phyloP scores from a whole-genome alignment of 2,113 vertebrate genomes.

The Piaya cayana region DNA sequence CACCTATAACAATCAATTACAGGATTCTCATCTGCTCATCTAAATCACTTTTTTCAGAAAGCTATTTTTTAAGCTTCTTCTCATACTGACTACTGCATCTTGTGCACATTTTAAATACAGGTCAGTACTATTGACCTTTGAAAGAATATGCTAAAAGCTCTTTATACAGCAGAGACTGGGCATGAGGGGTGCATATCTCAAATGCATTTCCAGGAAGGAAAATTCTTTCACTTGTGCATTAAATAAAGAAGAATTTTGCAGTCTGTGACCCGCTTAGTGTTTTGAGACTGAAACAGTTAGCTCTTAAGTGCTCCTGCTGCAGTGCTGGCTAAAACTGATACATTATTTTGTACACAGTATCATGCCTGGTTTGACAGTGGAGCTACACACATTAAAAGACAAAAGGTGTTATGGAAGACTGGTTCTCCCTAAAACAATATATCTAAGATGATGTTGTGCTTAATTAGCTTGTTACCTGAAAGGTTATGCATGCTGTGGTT shows the following conservation, averaged over 20 bases:
- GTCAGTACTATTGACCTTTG: not conserved
- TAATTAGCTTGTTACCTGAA: not conserved
- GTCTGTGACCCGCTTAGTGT: not conserved
- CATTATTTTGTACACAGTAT: not conserved
- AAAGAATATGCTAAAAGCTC: not conserved
- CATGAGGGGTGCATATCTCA: not conserved
- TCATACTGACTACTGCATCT: not conserved
- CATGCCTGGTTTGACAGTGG: not conserved
- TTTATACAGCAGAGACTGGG: not conserved
- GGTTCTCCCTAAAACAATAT: not conserved
- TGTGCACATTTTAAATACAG: not conserved
- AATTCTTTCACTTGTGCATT: not conserved
- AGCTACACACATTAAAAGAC: not conserved
- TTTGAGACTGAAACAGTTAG: not conserved
- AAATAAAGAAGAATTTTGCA: not conserved
- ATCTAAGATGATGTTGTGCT: not conserved
- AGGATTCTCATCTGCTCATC: not conserved
- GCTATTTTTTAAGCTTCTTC: not conserved
- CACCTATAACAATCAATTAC: not conserved
- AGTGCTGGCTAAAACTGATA: not conserved
- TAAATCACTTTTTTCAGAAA: not conserved
- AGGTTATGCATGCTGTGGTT: not conserved
- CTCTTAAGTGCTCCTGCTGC: not conserved
- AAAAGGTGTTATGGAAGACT: not conserved
- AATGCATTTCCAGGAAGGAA: not conserved